These are phyloP conservation scores for Abrostola tripartita DNA, from an alignment of 2,888 invertebrate genomes.

Conservation along the genomic window DNA sequence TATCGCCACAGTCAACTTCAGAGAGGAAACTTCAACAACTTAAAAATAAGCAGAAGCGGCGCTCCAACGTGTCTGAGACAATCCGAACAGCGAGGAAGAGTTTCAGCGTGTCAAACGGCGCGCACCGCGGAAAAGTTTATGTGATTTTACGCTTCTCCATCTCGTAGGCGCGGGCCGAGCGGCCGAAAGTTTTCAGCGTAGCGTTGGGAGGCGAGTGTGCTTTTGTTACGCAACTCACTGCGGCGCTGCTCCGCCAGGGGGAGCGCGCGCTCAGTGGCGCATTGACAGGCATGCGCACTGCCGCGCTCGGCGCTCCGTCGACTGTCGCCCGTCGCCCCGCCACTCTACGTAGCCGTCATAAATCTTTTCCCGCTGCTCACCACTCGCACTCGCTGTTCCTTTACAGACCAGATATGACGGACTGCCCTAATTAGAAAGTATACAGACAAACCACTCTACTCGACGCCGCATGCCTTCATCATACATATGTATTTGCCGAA, in stretches of 20 bases:
- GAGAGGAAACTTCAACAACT: constrained; percentile 71
- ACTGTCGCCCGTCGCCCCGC: constrained; percentile 43
- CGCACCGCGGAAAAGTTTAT: constrained; percentile 84
- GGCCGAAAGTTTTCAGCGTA: constrained; percentile 84
- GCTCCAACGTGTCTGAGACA: constrained; percentile 51
- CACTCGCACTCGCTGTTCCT: constrained; percentile 60
- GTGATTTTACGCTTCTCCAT: constrained; percentile 78
- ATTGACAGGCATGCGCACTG: constrained; percentile 87
- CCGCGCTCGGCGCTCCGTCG: constrained; percentile 42
- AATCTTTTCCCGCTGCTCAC: constrained; percentile 68
- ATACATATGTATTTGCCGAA: constrained; percentile 1
- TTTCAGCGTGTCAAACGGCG: constrained; percentile 61
- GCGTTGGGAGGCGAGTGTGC: constrained; percentile 83
- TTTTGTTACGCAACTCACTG: constrained; percentile 87
- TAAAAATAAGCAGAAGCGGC: constrained; percentile 69
- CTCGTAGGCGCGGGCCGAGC: constrained; percentile 76
- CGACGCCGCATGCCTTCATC: constrained; percentile 15
- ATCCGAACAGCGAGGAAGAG: constrained; percentile 44
- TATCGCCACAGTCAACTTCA: constrained; percentile 73
- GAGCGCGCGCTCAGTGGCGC: constrained; percentile 86
- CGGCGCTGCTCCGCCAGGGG: constrained; percentile 85
- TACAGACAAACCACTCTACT: constrained; percentile 7
- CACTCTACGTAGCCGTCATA: constrained; percentile 55
- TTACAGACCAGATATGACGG: constrained; percentile 37
- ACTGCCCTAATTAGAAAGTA: constrained; percentile 46